phyloP scores from a whole-genome alignment of 2,888 invertebrate species.

The Elgonia sp. region DNA sequence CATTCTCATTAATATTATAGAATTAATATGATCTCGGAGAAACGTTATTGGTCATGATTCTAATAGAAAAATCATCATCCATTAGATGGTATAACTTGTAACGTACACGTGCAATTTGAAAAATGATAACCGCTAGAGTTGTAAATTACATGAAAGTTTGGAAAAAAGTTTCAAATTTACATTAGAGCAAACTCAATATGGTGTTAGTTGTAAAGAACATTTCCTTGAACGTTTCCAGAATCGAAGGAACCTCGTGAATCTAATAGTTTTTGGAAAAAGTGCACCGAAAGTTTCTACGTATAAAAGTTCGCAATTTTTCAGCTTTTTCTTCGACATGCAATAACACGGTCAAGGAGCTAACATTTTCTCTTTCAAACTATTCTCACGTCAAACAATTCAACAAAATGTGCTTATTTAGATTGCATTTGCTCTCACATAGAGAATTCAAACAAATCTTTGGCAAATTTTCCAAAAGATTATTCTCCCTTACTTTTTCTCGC shows the following conservation, averaged over 20 bases:
- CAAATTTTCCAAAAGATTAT: not conserved
- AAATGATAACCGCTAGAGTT: conserved; percentile 31
- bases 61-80: not conserved
- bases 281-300: conserved; percentile 53
- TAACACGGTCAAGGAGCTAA: conserved; percentile 56
- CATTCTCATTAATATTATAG: conserved; percentile 1
- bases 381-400: conserved; percentile 50
- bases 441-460: conserved; percentile 24
- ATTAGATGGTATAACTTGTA: conserved; percentile 6
- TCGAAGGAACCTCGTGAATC: conserved; percentile 59
- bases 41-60: not conserved
- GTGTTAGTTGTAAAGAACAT: conserved; percentile 58
- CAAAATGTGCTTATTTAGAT: conserved; percentile 47
- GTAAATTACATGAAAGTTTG: conserved; percentile 43
- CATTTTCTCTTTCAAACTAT: conserved; percentile 50
- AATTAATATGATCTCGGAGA: not conserved
- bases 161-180: conserved; percentile 45
- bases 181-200: conserved; percentile 46
- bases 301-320: conserved; percentile 59
- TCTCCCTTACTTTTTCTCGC: not conserved
- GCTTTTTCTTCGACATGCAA: conserved; percentile 47
- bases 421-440: conserved; percentile 16
- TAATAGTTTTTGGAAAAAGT: conserved; percentile 62
- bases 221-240: conserved; percentile 57
- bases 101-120: not conserved